These are phyloP conservation scores for Salminus brasiliensis DNA, from an alignment of 2,113 vertebrate genomes.

Conservation along the genomic window DNA sequence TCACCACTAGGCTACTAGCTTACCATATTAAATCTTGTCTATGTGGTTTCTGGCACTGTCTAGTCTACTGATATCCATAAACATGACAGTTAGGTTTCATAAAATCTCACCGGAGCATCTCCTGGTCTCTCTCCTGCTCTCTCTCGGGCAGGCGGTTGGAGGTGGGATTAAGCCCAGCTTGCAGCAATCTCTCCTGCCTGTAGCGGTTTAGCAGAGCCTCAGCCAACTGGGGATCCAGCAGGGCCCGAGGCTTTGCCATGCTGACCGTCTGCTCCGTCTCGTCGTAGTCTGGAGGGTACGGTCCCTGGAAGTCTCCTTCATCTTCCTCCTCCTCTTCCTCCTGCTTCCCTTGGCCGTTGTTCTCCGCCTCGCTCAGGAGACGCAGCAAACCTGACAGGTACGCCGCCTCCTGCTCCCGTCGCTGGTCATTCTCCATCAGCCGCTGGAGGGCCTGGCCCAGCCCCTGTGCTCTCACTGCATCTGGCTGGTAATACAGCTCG, in stretches of 20 bases:
- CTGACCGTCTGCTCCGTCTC: conserved; percentile 67
- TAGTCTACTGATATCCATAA: too few species aligned
- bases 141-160: conserved; percentile 48
- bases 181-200: conserved; percentile 62
- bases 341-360: conserved; percentile 53
- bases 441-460: conserved; percentile 77
- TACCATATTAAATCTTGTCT: too few species aligned
- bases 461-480: conserved; percentile 66
- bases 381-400: conserved; percentile 75
- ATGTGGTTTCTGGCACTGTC: too few species aligned
- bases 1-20: too few species aligned
- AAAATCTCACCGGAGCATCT: conserved; percentile 73
- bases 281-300: conserved; percentile 72
- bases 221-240: conserved; percentile 71
- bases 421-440: conserved; percentile 77
- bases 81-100: too few species aligned
- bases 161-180: conserved; percentile 40
- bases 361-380: conserved; percentile 70
- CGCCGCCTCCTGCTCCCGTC: conserved; percentile 71
- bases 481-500: conserved; percentile 68
- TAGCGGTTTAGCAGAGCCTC: conserved; percentile 70
- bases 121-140: conserved; percentile 62
- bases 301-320: conserved; percentile 64
- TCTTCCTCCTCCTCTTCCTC: conserved; percentile 65
- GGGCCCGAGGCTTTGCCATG: conserved; percentile 64